phyloP scores from a whole-genome alignment of 37 sponge, comb jelly and placozoan species.

The Mnemiopsis leidyi region DNA sequence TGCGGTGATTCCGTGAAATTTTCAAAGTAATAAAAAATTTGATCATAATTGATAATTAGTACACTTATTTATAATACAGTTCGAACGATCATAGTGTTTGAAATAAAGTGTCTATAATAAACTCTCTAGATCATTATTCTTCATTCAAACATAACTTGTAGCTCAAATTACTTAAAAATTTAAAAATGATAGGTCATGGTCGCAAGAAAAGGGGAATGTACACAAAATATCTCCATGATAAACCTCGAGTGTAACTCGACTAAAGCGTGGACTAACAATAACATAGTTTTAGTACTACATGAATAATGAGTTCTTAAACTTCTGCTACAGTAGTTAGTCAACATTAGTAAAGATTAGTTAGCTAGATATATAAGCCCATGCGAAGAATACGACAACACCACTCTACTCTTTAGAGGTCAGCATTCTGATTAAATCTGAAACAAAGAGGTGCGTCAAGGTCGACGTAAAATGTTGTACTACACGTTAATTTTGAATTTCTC shows the following conservation, averaged over 20 bases:
- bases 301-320: no score
- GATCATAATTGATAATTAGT: neutral
- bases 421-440: constrained; percentile 11
- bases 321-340: no score
- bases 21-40: neutral
- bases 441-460: no score
- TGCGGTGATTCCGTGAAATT: no score
- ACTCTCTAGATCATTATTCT: neutral
- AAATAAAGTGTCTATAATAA: neutral
- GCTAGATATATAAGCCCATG: neutral
- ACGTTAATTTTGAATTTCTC: no score
- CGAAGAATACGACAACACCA: neutral
- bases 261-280: no score
- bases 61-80: neutral
- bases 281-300: no score
- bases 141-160: neutral
- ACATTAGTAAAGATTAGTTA: neutral
- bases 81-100: neutral
- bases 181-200: neutral
- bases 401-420: neutral
- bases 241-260: no score
- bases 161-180: neutral
- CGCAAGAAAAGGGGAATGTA: neutral
- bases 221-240: neutral
- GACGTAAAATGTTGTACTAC: no score